Evolutionary conservation across 2,797 vertebrate species (phyloP).

Genomic region (Hafferia zeledoni): DNA sequence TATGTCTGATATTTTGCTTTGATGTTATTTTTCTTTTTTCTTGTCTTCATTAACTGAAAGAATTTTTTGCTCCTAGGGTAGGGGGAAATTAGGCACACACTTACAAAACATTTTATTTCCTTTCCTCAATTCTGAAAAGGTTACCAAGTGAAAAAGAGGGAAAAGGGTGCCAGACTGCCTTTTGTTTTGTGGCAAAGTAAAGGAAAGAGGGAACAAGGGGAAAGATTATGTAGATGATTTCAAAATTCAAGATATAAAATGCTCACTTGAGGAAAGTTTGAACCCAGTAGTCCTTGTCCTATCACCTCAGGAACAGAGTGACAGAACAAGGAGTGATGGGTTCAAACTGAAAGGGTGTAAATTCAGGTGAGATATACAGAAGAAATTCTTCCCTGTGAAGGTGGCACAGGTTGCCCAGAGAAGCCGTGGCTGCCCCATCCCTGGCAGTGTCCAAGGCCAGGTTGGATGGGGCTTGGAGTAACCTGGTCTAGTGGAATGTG

Average conservation of each 20-base stretch:
- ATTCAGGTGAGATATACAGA: background rate
- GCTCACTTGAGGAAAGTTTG: background rate
- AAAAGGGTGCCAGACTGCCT: background rate
- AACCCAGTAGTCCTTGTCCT: background rate
- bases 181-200: background rate
- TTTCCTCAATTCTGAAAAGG: background rate
- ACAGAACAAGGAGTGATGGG: background rate
- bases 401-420: background rate
- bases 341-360: background rate
- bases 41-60: background rate
- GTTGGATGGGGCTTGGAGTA: background rate
- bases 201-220: background rate
- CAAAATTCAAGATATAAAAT: background rate
- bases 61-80: background rate
- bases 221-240: background rate
- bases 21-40: background rate
- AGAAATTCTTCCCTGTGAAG: background rate
- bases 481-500: fast-evolving
- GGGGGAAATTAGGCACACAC: background rate
- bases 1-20: background rate
- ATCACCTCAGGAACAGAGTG: background rate
- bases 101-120: background rate
- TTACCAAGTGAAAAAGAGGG: background rate
- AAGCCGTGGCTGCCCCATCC: background rate
- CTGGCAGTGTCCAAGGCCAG: background rate